Base-by-base conservation (phyloP, 2,888 invertebrate species). In the Sphinx pinastri region DNA sequence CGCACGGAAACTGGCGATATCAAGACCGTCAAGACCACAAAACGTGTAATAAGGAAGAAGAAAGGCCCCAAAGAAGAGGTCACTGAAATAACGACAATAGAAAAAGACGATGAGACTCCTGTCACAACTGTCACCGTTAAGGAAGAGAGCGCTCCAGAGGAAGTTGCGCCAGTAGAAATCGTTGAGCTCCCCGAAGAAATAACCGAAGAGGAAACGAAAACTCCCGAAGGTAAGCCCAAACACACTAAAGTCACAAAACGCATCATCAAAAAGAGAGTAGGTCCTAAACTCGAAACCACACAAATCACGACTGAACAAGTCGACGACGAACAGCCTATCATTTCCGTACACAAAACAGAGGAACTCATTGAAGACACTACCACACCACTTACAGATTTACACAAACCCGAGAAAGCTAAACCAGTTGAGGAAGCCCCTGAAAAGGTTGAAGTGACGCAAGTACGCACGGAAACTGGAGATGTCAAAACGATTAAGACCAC, bases 341-440 rank as follows among this genome's bases (percentile, higher is more conserved):
- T 51, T 13, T 51, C 51, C 51, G 51, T 51, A 51, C 51, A 51
- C 51, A 51, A 51, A 51, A 51, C 51, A 51, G 51, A 51, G 51
- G 51, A 51, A 51, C 51, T 51, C 51, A 13, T 51, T 13, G 51
- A 51, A 4, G 51, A 51, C 51, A 51, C 54, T 82, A 83, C 68
- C 83, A 84, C 74, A 68, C 67, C 51, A 51, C 51, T 51, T 12
- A 3, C 11, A 51, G 51, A 51, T 5, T 13, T 51, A 51, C 51
- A 51, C 51, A 51, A 51, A 51, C 51, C 51, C 11, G 13, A 51
- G 13, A 51, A 51, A 13, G 51, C 51, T 51, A 51, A 51, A 51
- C 51, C 51, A 3, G 13, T 51, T 14, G 51, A 51, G 13, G 51
- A 51, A 51, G 51, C 51, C 0, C 51, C 51, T 11, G 51, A 51